Conservation (phyloP, 2,888 invertebrate genomes). For the Globia sparganii region DNA sequence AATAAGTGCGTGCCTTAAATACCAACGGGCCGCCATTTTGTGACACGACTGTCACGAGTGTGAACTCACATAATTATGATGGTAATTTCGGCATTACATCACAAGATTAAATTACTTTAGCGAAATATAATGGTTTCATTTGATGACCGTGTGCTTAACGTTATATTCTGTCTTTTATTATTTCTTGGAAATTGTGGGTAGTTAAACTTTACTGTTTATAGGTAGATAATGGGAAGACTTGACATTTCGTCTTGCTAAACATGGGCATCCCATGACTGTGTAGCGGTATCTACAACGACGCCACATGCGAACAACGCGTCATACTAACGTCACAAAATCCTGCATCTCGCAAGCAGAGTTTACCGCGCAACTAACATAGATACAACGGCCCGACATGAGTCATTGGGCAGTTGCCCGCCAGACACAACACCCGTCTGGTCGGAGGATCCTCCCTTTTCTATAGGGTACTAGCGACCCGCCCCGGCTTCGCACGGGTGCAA, state of each 20-base stretch:
- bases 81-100: slow-evolving; percentile 52
- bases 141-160: slow-evolving; percentile 27
- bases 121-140: slow-evolving; percentile 42
- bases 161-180: slow-evolving; percentile 40
- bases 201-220: slow-evolving; percentile 13
- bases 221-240: background rate
- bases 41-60: slow-evolving; percentile 40
- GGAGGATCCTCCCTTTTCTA: no score
- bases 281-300: no score
- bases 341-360: no score
- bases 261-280: no score
- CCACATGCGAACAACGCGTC: no score
- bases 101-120: slow-evolving; percentile 56
- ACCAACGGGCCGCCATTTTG: slow-evolving; percentile 40
- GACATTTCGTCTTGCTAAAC: background rate
- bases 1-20: slow-evolving; percentile 27
- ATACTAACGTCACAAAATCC: no score
- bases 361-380: no score
- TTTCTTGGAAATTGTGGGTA: slow-evolving; percentile 36
- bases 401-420: no score
- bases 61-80: slow-evolving; percentile 39
- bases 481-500: no score
- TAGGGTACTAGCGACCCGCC: no score
- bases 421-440: no score
- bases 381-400: no score